Evolutionary conservation across 2,113 vertebrate genomes (phyloP).

Genomic region (Festucalex cinctus): DNA sequence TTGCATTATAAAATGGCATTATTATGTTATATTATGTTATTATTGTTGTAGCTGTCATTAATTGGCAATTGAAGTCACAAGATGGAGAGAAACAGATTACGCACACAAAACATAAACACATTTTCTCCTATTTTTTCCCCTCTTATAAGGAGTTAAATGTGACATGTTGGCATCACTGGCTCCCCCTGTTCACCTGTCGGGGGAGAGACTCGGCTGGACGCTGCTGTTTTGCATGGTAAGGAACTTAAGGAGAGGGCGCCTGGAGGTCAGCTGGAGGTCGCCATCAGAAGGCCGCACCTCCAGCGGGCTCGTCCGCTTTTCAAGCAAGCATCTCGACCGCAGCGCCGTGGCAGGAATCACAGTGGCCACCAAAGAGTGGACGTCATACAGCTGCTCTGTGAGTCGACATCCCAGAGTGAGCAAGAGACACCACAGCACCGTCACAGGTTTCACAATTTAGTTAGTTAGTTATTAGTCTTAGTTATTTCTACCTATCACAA

Average conservation of each 20-base stretch:
- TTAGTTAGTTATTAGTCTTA: no score
- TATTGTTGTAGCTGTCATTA: no score
- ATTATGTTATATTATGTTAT: no score
- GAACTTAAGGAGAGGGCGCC: conserved; percentile 58
- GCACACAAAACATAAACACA: no score
- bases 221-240: conserved; percentile 72
- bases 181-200: conserved; percentile 64
- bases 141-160: conserved; percentile 45
- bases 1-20: no score
- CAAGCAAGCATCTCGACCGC: conserved; percentile 38
- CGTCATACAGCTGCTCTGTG: conserved; percentile 67
- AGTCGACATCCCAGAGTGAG: conserved; percentile 33
- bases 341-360: conserved; percentile 49
- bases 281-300: conserved; percentile 24
- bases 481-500: not conserved
- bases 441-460: conserved; percentile 31
- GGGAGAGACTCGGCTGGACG: conserved; percentile 62
- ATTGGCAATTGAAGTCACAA: no score
- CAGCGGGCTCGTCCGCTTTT: conserved; percentile 26
- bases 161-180: conserved; percentile 53
- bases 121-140: not conserved
- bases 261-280: conserved; percentile 69
- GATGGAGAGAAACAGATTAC: no score
- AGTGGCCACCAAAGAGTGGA: conserved; percentile 63
- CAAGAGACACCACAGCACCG: conserved; percentile 24